phyloP scores from a whole-genome alignment of 2,797 vertebrate species.

The Pipistrellus pygmaeus region DNA sequence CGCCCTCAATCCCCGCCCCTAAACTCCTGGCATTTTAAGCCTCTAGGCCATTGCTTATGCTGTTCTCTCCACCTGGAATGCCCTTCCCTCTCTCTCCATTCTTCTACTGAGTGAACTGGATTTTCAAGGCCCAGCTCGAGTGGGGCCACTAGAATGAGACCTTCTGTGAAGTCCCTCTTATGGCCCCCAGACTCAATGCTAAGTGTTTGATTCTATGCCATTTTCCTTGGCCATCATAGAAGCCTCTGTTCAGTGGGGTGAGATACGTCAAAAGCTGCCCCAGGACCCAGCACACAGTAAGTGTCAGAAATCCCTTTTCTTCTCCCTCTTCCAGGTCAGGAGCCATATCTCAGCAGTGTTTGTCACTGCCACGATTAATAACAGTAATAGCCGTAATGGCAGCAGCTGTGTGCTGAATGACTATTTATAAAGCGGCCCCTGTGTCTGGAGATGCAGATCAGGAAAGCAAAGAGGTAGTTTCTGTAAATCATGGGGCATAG shows the following conservation, averaged over 20 bases:
- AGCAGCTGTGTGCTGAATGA: background rate
- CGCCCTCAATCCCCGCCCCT: background rate
- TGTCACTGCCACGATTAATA: background rate
- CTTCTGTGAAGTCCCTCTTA: background rate
- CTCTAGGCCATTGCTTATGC: background rate
- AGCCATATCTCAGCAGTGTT: background rate
- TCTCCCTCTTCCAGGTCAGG: background rate
- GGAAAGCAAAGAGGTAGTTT: slow-evolving; percentile 40
- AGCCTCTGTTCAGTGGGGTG: background rate
- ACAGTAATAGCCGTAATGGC: background rate
- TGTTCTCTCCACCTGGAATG: background rate
- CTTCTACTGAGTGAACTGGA: slow-evolving; percentile 9
- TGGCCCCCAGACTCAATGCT: background rate
- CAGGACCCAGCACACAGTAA: background rate
- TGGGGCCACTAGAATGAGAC: background rate
- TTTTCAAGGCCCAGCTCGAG: background rate
- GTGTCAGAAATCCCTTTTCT: background rate
- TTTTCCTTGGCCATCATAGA: background rate
- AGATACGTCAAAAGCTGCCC: background rate
- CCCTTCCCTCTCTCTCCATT: background rate
- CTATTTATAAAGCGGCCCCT: background rate
- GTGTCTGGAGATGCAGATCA: background rate
- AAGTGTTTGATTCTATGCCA: background rate
- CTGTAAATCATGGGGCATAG: slow-evolving; percentile 28
- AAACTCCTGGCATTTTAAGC: background rate